These are phyloP conservation scores for Drosophila leonis DNA, from an alignment of 2,888 invertebrate species.

Conservation along the genomic window DNA sequence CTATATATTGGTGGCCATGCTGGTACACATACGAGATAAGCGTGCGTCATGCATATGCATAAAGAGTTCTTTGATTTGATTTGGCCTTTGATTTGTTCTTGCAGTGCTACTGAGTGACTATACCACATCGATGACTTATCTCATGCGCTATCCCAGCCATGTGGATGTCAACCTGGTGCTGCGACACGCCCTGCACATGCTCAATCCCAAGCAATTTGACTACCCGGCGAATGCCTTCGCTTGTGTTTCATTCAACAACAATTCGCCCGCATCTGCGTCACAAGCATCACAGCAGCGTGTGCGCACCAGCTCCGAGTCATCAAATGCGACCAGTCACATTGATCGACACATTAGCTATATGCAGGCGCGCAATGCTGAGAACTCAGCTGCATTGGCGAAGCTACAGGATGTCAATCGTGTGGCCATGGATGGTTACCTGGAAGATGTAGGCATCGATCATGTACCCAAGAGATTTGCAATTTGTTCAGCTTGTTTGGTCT, in stretches of 20 bases:
- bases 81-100: slow-evolving; percentile 5
- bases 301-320: slow-evolving; percentile 57
- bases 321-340: slow-evolving; percentile 49
- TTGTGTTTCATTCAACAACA: slow-evolving; percentile 64
- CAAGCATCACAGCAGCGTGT: slow-evolving; percentile 1
- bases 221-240: slow-evolving; percentile 83
- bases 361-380: slow-evolving; percentile 79
- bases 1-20: slow-evolving; percentile 91
- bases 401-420: slow-evolving; percentile 73
- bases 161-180: slow-evolving; percentile 88
- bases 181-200: slow-evolving; percentile 87
- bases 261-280: slow-evolving; percentile 4
- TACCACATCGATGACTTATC: slow-evolving; percentile 88
- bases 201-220: slow-evolving; percentile 85
- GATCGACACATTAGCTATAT: slow-evolving; percentile 76
- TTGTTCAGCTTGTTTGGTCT: neutral
- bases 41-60: slow-evolving; percentile 86
- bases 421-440: slow-evolving; percentile 85
- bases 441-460: slow-evolving; percentile 78
- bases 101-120: slow-evolving; percentile 88
- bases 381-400: slow-evolving; percentile 77
- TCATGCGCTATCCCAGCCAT: slow-evolving; percentile 90
- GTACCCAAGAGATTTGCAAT: neutral
- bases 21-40: slow-evolving; percentile 89
- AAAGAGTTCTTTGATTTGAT: neutral